Percentiles rank a stretch among this genome's conserved stretches.
These are phyloP conservation scores for Panurus biarmicus DNA, from an alignment of 2,113 vertebrate genomes.

Conservation along the genomic window DNA sequence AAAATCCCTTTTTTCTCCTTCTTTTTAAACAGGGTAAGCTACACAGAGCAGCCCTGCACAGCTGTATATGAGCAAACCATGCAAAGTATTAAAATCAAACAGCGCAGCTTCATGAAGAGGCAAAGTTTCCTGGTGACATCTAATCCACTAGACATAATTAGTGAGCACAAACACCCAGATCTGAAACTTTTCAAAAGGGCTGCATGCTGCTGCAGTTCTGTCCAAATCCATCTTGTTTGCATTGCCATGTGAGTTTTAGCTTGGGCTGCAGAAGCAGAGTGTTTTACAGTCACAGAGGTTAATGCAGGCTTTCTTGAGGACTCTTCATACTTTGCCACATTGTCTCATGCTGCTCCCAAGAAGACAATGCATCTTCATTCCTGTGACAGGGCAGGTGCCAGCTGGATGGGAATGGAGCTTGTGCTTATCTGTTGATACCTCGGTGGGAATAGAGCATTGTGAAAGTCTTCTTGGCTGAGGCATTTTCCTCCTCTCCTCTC, in stretches of 20 bases:
- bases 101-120: neutral
- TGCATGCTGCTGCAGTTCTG: neutral
- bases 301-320: conserved; percentile 41
- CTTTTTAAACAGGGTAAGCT: neutral
- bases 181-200: neutral
- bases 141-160: neutral
- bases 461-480: conserved; percentile 29
- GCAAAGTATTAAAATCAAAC: neutral
- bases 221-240: neutral
- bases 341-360: neutral
- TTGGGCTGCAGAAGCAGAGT: conserved; percentile 2
- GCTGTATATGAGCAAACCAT: neutral
- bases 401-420: neutral
- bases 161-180: neutral
- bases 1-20: neutral
- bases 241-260: conserved; percentile 4
- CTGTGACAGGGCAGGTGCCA: neutral
- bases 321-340: conserved; percentile 33
- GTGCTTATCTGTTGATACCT: neutral
- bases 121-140: neutral
- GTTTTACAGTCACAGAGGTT: conserved; percentile 7
- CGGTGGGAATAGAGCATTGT: neutral
- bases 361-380: conserved; percentile 17
- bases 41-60: neutral
- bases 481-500: conserved; percentile 13